Percentiles rank a stretch among this genome's conserved stretches.
phyloP scores from a whole-genome alignment of 2,797 vertebrate genomes.

The Nannoperca australis region DNA sequence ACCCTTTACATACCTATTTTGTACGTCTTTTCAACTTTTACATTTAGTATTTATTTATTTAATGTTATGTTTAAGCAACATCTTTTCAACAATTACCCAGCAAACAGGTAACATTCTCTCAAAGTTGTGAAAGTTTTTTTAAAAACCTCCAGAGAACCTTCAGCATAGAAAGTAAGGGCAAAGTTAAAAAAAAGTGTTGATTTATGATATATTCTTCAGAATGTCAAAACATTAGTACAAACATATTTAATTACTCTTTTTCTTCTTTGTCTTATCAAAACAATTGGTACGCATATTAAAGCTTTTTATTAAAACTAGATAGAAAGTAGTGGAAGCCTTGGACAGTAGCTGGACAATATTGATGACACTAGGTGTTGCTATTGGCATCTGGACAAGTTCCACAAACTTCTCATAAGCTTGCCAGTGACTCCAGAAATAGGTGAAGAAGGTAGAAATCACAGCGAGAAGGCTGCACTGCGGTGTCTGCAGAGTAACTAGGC shows the following conservation, averaged over 20 bases:
- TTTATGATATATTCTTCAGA: background rate
- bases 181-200: background rate
- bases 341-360: conserved; percentile 46
- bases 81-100: too few relatives aligned
- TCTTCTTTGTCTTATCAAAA: background rate
- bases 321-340: background rate
- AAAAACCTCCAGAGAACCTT: too few relatives aligned
- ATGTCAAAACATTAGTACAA: background rate
- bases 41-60: too few relatives aligned
- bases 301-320: conserved; percentile 17
- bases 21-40: too few relatives aligned
- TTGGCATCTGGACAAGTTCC: conserved; percentile 76
- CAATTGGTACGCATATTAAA: too few relatives aligned
- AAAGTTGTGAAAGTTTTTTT: too few relatives aligned
- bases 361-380: conserved; percentile 51
- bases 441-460: conserved; percentile 66
- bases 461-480: conserved; percentile 80
- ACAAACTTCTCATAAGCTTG: conserved; percentile 59
- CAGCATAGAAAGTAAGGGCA: too few relatives aligned
- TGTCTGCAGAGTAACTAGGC: conserved; percentile 73
- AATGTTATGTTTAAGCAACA: too few relatives aligned
- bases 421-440: conserved; percentile 71
- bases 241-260: background rate
- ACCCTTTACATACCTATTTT: too few relatives aligned
- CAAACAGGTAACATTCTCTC: too few relatives aligned